A percentile compares a stretch with the other conserved stretches of the same genome.
phyloP scores from a whole-genome alignment of 2,113 vertebrate genomes.

The Lophura nycthemera region DNA sequence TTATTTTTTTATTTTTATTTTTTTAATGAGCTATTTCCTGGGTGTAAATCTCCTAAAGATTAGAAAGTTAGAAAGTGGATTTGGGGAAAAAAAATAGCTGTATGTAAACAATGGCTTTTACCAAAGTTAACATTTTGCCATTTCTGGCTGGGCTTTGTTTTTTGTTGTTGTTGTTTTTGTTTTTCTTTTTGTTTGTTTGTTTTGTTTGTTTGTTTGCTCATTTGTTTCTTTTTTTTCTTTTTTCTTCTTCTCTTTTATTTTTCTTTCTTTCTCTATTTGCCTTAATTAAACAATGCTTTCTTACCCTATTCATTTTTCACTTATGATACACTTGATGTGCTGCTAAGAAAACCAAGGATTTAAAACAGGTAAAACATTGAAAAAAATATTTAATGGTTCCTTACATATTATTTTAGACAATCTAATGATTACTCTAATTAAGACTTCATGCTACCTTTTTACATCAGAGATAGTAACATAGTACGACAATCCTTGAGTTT shows the following conservation, averaged over 20 bases:
- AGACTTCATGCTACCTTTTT: background rate
- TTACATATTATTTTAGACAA: background rate
- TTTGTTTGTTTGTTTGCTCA: too few relatives aligned
- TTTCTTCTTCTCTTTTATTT: background rate
- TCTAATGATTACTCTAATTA: background rate
- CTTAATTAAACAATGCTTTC: constrained; percentile 8
- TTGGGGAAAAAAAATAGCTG: background rate
- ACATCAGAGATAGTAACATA: background rate
- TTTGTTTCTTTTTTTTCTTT: too few relatives aligned
- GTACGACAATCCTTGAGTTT: background rate
- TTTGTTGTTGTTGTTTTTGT: too few relatives aligned
- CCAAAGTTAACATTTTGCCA: constrained; percentile 13
- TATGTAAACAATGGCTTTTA: background rate
- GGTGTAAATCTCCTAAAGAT: constrained; percentile 39
- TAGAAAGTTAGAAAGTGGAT: constrained; percentile 45
- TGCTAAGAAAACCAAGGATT: background rate
- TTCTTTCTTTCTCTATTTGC: background rate
- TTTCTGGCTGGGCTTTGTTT: background rate
- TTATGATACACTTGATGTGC: background rate
- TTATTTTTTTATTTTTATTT: constrained; percentile 49
- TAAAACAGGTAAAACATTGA: background rate
- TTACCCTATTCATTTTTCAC: background rate
- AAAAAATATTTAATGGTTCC: background rate
- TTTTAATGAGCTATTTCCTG: constrained; percentile 56
- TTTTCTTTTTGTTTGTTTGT: background rate